These are phyloP conservation scores for Microctonus aethiopoides DNA, from an alignment of 2,888 invertebrate species.

Conservation along the genomic window DNA sequence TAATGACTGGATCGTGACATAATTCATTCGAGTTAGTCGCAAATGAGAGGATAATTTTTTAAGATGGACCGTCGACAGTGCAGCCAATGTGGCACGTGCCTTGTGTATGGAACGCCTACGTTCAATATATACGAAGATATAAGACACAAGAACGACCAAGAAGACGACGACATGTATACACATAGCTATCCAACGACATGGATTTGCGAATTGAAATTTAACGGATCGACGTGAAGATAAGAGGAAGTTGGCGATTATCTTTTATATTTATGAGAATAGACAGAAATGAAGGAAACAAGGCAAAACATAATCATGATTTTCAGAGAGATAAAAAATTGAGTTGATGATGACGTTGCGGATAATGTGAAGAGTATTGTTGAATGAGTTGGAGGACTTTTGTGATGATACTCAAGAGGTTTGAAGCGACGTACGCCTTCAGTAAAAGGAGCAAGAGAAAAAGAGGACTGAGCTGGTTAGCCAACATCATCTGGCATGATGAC, in stretches of 20 bases:
- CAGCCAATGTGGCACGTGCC: slow-evolving; percentile 52
- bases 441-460: neutral
- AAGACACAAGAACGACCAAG: slow-evolving; percentile 41
- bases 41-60: slow-evolving; percentile 37
- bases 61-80: slow-evolving; percentile 34
- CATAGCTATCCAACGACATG: slow-evolving; percentile 48
- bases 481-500: neutral
- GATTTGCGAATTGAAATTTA: slow-evolving; percentile 61
- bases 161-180: too few species aligned
- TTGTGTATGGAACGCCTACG: slow-evolving; percentile 53
- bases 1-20: slow-evolving; percentile 39
- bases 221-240: slow-evolving; percentile 45
- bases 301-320: slow-evolving; percentile 11
- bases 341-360: neutral
- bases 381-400: neutral
- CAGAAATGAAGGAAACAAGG: slow-evolving; percentile 17
- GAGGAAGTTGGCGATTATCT: slow-evolving; percentile 41
- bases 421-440: neutral
- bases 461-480: neutral
- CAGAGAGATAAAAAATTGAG: neutral
- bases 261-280: slow-evolving; percentile 24
- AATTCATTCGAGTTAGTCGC: slow-evolving; percentile 42
- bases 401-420: neutral
- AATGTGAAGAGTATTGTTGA: neutral
- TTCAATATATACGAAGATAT: slow-evolving; percentile 35